Percentiles rank a stretch among this genome's conserved stretches.
phyloP scores from a whole-genome alignment of 1,140 invertebrate genomes.

The Mycetomoellerius zeteki region DNA sequence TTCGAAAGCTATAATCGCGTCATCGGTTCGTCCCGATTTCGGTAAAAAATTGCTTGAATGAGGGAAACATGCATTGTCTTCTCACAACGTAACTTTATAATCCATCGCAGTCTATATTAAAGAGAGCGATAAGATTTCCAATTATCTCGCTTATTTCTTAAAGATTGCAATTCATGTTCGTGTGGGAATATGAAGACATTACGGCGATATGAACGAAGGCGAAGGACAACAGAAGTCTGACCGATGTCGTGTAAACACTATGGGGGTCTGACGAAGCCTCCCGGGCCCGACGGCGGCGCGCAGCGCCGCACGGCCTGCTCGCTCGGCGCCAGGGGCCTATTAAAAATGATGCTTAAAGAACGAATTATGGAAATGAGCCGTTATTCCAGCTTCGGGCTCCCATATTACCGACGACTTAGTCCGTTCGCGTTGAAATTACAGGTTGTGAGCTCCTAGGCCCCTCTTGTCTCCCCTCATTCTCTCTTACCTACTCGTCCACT shows the following conservation, averaged over 20 bases:
- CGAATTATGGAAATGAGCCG: conserved; percentile 86
- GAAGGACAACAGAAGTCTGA: conserved; percentile 70
- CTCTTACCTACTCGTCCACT: conserved; percentile 50
- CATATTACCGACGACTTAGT: conserved; percentile 84
- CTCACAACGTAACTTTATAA: not conserved
- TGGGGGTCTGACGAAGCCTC: conserved; percentile 74
- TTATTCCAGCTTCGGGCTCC: conserved; percentile 80
- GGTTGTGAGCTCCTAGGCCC: conserved; percentile 75
- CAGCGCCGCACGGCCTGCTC: conserved; percentile 37
- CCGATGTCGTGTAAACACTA: conserved; percentile 66
- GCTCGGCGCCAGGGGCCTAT: conserved; percentile 85
- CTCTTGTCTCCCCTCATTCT: conserved; percentile 11
- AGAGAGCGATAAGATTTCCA: not conserved
- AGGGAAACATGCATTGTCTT: not conserved
- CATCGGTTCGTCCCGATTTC: not conserved
- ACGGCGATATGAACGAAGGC: conserved; percentile 44
- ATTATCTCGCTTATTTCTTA: not conserved
- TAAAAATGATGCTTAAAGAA: conserved; percentile 86
- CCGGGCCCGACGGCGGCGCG: conserved; percentile 47
- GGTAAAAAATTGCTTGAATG: not conserved
- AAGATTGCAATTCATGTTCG: not conserved
- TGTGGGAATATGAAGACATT: conserved; percentile 62
- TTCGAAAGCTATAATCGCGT: not conserved
- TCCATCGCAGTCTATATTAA: not conserved
- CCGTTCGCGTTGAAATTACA: conserved; percentile 84